Conservation (phyloP, 2,797 vertebrate species). For the Poeciliopsis turneri region DNA sequence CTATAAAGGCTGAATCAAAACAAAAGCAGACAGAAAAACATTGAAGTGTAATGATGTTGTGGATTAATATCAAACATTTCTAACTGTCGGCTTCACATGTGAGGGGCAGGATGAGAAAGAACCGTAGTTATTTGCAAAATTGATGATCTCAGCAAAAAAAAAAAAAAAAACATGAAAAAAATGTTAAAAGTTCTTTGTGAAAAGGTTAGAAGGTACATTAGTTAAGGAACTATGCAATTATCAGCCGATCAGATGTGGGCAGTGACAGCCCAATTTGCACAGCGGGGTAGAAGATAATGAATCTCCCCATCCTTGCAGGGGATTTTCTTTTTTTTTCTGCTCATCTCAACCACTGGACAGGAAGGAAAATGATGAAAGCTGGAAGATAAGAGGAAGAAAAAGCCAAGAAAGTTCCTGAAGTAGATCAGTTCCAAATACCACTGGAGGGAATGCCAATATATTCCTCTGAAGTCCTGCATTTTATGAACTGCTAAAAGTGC, state of each 20-base stretch:
- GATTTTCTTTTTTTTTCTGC: slow-evolving; percentile 28
- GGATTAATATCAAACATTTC: neutral
- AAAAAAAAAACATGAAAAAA: slow-evolving; percentile 3
- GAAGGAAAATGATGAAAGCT: neutral
- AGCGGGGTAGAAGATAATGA: slow-evolving; percentile 48
- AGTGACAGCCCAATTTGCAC: slow-evolving; percentile 54
- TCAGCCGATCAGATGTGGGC: slow-evolving; percentile 56
- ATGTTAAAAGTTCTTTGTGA: slow-evolving; percentile 31
- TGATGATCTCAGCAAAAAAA: slow-evolving; percentile 40
- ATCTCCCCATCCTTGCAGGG: slow-evolving; percentile 37
- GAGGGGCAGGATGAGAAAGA: slow-evolving; percentile 22
- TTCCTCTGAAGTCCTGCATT: slow-evolving; percentile 8
- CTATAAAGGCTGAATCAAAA: slow-evolving; percentile 34
- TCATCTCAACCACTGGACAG: slow-evolving; percentile 17
- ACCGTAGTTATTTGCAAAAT: neutral
- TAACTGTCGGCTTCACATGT: neutral
- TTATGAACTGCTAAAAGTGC: slow-evolving; percentile 24
- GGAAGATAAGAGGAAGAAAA: slow-evolving; percentile 3
- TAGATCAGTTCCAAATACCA: slow-evolving; percentile 27
- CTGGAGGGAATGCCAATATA: neutral
- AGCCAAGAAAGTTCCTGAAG: slow-evolving; percentile 28
- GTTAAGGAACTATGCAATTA: slow-evolving; percentile 62
- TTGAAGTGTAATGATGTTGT: slow-evolving; percentile 21
- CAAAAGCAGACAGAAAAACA: slow-evolving; percentile 50
- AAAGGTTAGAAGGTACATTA: slow-evolving; percentile 45